Conservation (phyloP, 35 echinoderm and acorn worm species). For the Patiria miniata region DNA sequence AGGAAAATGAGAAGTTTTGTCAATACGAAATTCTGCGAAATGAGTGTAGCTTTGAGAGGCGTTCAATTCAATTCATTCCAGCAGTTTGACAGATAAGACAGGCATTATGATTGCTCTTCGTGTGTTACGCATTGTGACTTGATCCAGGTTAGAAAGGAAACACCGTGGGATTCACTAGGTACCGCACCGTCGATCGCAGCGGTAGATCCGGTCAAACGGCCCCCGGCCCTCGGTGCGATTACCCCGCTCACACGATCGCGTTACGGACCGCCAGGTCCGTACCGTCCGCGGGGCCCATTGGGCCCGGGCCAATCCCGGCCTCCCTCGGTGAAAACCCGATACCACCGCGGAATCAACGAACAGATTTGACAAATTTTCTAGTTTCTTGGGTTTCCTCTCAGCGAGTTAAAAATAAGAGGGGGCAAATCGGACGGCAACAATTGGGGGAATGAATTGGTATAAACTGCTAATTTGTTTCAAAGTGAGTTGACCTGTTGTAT, state of each 20-base stretch:
- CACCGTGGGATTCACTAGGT: too few relatives aligned
- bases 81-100: too few relatives aligned
- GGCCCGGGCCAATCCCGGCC: not conserved
- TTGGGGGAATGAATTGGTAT: not conserved
- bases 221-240: not conserved
- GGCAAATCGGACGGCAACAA: not conserved
- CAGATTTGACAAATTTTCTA: not conserved
- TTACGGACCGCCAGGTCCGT: not conserved
- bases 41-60: too few relatives aligned
- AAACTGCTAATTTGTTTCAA: not conserved
- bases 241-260: not conserved
- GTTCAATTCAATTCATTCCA: too few relatives aligned
- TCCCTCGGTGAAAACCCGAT: not conserved
- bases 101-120: too few relatives aligned
- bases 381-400: not conserved
- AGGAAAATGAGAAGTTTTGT: too few relatives aligned
- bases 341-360: not conserved
- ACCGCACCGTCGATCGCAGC: not conserved
- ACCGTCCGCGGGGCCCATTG: not conserved
- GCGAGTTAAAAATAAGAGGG: not conserved
- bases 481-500: not conserved
- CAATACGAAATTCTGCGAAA: too few relatives aligned
- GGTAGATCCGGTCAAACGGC: conserved; percentile 16
- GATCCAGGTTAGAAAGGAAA: too few relatives aligned
- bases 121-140: too few relatives aligned